These are phyloP conservation scores for Drosophila auraria DNA, from an alignment of 1,140 invertebrate genomes.

Conservation along the genomic window DNA sequence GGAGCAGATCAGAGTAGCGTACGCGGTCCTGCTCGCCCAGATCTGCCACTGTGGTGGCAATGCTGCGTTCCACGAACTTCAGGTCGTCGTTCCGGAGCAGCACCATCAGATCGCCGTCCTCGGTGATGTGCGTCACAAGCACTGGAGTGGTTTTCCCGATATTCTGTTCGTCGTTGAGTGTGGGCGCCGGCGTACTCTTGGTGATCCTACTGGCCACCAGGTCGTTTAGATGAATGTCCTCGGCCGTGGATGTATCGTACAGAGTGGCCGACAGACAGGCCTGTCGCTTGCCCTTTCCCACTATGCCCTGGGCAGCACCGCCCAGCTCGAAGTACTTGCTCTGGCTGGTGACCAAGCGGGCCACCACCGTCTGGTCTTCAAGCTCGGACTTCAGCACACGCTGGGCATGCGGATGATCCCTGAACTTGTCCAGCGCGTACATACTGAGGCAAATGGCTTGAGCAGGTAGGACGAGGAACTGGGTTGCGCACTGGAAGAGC, in stretches of 20 bases:
- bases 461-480: constrained; percentile 69
- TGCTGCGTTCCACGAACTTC: constrained; percentile 74
- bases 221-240: constrained; percentile 80
- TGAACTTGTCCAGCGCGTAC: constrained; percentile 83
- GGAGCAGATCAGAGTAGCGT: constrained; percentile 57
- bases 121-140: constrained; percentile 73
- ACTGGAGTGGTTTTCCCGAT: constrained; percentile 59
- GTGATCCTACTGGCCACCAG: constrained; percentile 70
- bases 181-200: constrained; percentile 60
- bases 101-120: constrained; percentile 75
- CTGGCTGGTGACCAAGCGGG: constrained; percentile 71
- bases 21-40: constrained; percentile 66
- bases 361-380: constrained; percentile 69
- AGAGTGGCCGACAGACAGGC: constrained; percentile 75
- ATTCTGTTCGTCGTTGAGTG: constrained; percentile 61
- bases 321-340: constrained; percentile 53
- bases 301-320: constrained; percentile 43
- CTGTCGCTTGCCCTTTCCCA: constrained; percentile 21
- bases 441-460: constrained; percentile 79
- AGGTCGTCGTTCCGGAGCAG: constrained; percentile 69
- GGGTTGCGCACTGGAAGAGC: constrained; percentile 57
- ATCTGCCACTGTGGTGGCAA: constrained; percentile 67
- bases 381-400: constrained; percentile 57
- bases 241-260: constrained; percentile 80
- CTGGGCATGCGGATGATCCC: constrained; percentile 73